These are phyloP conservation scores for Aspidiotus destructor DNA, from an alignment of 2,888 invertebrate genomes.

Conservation along the genomic window DNA sequence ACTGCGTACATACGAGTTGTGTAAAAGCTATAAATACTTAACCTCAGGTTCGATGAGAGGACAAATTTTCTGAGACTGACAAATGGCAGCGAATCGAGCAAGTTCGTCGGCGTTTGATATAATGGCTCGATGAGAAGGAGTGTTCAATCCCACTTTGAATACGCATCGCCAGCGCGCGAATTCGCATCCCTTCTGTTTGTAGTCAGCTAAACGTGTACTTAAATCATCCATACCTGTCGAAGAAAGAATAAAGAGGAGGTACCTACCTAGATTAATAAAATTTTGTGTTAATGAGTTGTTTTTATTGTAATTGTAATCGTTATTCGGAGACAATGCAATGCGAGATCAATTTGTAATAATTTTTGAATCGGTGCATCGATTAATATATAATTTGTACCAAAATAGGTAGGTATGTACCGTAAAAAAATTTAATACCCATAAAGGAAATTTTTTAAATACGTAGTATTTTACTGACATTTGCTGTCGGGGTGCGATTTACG, in stretches of 20 bases:
- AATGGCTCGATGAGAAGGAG: conserved; percentile 82
- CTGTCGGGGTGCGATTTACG: too few relatives aligned
- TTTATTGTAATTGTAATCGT: not conserved
- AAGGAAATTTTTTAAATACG: too few relatives aligned
- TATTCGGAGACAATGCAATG: not conserved
- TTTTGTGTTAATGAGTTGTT: not conserved
- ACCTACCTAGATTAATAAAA: not conserved
- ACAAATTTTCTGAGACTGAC: conserved; percentile 90
- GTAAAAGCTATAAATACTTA: conserved; percentile 10
- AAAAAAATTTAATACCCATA: too few relatives aligned
- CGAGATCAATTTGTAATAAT: too few relatives aligned
- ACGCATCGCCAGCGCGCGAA: conserved; percentile 99
- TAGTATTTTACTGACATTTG: too few relatives aligned
- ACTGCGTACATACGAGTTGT: not conserved
- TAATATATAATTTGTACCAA: too few relatives aligned
- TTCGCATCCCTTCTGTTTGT: conserved; percentile 92
- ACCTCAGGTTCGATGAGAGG: conserved; percentile 97
- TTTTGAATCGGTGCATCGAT: too few relatives aligned
- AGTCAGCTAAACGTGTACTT: conserved; percentile 85
- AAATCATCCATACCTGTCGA: conserved; percentile 75
- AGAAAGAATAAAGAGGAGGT: not conserved
- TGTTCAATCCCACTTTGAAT: conserved; percentile 81
- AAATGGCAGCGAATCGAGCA: conserved; percentile 92
- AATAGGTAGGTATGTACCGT: too few relatives aligned
- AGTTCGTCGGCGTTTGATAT: conserved; percentile 91